Percentiles rank a stretch among this genome's conserved stretches.
Evolutionary conservation across 2,888 invertebrate genomes (phyloP).

Genomic region (Athalia cordata): DNA sequence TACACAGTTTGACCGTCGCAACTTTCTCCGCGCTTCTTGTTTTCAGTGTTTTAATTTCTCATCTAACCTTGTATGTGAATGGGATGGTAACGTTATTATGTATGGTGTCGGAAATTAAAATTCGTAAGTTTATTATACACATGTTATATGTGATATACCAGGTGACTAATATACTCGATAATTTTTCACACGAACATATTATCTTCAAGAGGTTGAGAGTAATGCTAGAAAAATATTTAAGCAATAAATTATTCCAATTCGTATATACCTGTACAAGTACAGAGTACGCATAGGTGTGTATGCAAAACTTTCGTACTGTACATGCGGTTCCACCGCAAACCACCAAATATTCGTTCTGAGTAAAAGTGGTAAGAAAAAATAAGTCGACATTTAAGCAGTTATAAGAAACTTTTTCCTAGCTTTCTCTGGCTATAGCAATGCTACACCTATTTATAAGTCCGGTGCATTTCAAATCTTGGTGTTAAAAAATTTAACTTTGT

Average conservation of each 20-base stretch:
- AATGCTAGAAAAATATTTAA: not conserved
- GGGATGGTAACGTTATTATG: not conserved
- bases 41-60: not conserved
- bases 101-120: not conserved
- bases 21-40: not conserved
- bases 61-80: not conserved
- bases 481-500: not conserved
- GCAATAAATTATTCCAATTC: conserved; percentile 2
- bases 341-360: conserved; percentile 14
- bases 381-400: conserved; percentile 28
- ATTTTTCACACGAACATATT: not conserved
- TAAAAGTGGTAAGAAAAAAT: not conserved
- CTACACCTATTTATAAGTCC: not conserved
- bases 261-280: not conserved
- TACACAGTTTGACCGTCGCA: not conserved
- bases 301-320: conserved; percentile 26
- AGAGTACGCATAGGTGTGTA: not conserved
- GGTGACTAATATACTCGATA: not conserved
- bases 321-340: conserved; percentile 25
- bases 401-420: conserved; percentile 35
- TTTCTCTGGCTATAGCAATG: conserved; percentile 10
- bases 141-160: no score
- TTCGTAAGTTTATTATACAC: not conserved
- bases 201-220: not conserved
- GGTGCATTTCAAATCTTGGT: conserved; percentile 21